Evolutionary conservation across 2,797 vertebrate genomes (phyloP), one percentile per base, ranked within the genome.

Genomic region (Diplodus puntazzo): DNA sequence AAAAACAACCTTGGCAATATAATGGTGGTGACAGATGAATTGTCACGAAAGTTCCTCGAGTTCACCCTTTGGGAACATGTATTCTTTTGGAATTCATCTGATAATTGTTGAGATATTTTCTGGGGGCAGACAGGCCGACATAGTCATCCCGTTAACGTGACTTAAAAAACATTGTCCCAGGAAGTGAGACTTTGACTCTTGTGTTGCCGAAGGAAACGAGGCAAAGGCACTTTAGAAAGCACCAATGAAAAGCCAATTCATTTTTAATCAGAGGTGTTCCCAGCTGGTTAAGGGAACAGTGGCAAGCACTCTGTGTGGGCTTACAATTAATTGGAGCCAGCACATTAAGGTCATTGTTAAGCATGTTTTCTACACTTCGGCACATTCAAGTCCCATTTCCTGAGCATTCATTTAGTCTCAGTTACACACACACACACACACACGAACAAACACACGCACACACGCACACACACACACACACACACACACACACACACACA

Each of bases 331-430:
- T 75, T 77, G 79, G 53, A 81, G 65, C 63, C 55, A 82, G 70
- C 69, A 58, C 68, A 82, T 87, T 85, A 73, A 69, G 75, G 61
- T 79, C 60, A 85, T 73, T 86, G 70, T 88, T 86, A 86, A 80
- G 46, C 25, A 81, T 13, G 21, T 69, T 75, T 82, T 73, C 64
- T 84, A 43, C 79, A 83, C 73, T 79, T 75, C 18, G 77, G 46
- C 71, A 39, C 64, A 77, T 72, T 83, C 72, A 69, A 68, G 71
- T 81, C 52, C 48, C 57, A 74, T 72, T 84, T 79, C 50, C 59
- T 76, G 13, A 67, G 68, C 23, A 30, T 79, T 82, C 59, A 86
- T 65, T 78, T 11, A 76, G 49, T 62, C 60, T 70, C 59, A 46
- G 52, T 62, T 65, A 84, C 54, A 67, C 63, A 49, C 49, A 85